These are phyloP conservation scores for Calypte anna DNA, from an alignment of 2,113 vertebrate genomes.

Conservation along the genomic window DNA sequence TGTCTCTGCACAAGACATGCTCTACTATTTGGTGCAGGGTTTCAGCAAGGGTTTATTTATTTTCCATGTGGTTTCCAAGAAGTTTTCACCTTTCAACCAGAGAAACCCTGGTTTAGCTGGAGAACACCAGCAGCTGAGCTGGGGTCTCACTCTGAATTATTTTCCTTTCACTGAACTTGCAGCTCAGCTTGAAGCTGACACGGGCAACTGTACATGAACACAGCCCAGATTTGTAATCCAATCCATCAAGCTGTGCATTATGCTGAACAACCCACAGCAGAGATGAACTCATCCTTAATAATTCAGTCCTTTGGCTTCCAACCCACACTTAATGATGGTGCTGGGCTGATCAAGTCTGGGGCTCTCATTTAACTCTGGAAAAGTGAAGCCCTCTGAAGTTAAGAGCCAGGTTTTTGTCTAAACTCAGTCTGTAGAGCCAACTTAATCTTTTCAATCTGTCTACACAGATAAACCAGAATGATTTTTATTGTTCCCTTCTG, in stretches of 20 bases:
- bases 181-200: slow-evolving; percentile 3
- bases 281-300: neutral
- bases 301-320: neutral
- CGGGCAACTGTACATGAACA: neutral
- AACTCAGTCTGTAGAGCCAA: neutral
- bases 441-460: neutral
- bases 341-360: neutral
- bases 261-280: neutral
- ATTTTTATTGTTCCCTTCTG: no score
- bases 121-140: neutral
- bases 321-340: neutral
- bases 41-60: neutral
- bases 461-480: neutral
- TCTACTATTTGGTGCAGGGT: neutral
- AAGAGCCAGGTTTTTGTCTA: neutral
- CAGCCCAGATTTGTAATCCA: neutral
- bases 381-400: neutral
- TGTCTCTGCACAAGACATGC: neutral
- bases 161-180: neutral
- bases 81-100: neutral
- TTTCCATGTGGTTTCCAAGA: neutral
- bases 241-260: neutral
- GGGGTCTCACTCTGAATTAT: neutral
- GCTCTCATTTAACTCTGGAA: neutral
- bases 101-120: neutral